Percentiles rank a stretch among this genome's conserved stretches.
Evolutionary conservation across 2,797 vertebrate genomes (phyloP).

Genomic region (Xenops minutus): DNA sequence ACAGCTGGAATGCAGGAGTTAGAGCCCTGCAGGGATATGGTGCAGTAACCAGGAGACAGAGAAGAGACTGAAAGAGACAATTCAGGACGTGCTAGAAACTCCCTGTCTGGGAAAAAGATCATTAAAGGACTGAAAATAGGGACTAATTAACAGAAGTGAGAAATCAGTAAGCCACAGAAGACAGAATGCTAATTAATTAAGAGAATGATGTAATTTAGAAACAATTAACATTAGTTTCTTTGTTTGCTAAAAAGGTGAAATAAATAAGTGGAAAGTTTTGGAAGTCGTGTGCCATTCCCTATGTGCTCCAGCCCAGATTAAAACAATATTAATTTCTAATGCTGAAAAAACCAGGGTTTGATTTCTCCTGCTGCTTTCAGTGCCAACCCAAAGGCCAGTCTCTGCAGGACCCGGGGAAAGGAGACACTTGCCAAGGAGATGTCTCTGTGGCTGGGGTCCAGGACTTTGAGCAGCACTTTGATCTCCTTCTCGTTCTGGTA

Average conservation of each 20-base stretch:
- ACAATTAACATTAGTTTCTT: background rate
- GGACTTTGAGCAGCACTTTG: conserved; percentile 94
- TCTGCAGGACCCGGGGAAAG: background rate
- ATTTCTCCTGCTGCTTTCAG: background rate
- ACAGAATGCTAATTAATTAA: background rate
- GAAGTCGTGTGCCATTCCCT: background rate
- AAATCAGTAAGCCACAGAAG: background rate
- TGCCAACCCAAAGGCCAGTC: background rate
- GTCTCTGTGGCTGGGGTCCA: conserved; percentile 93
- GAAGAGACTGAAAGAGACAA: background rate
- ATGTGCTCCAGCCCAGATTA: background rate
- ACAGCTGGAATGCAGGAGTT: background rate
- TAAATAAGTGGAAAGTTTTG: background rate
- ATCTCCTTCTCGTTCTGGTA: conserved; percentile 83
- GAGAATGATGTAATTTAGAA: background rate
- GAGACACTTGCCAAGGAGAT: conserved; percentile 88
- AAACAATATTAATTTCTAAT: no score
- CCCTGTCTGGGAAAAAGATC: background rate
- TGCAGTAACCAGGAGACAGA: background rate
- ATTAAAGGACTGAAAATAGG: background rate
- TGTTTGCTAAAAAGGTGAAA: background rate
- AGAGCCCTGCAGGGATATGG: background rate
- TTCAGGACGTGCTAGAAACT: background rate
- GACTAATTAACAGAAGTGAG: background rate
- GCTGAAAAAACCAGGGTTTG: background rate